phyloP scores from a whole-genome alignment of 2,797 vertebrate genomes.

The Sebastiscus tertius region DNA sequence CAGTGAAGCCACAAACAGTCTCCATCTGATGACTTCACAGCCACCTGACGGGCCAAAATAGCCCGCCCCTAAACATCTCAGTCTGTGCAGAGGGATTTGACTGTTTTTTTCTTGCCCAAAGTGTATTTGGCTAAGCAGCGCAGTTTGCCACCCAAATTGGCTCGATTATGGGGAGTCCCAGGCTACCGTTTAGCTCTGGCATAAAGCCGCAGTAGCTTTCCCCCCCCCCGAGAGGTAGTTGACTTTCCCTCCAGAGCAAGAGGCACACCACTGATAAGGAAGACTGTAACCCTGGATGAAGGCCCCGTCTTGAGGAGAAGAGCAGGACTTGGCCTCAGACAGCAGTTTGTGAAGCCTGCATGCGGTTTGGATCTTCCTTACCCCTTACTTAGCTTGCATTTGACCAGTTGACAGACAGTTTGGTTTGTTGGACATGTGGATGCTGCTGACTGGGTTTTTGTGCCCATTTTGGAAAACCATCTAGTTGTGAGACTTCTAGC shows the following conservation, averaged over 20 bases:
- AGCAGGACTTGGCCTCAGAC: constrained; percentile 37
- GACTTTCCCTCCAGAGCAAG: constrained; percentile 9
- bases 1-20: constrained; percentile 32
- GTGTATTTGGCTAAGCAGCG: constrained; percentile 3
- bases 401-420: background rate
- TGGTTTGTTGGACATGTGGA: constrained; percentile 45
- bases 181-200: constrained; percentile 24
- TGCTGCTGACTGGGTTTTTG: constrained; percentile 21
- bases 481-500: constrained; percentile 25
- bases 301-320: constrained; percentile 23
- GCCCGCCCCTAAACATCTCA: background rate
- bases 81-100: background rate
- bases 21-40: constrained; percentile 30
- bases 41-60: constrained; percentile 7
- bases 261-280: constrained; percentile 21
- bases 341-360: constrained; percentile 35
- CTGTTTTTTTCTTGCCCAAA: background rate
- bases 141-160: constrained; percentile 29
- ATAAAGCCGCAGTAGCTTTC: constrained; percentile 24
- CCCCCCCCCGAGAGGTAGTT: constrained; percentile 16
- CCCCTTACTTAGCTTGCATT: background rate
- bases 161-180: constrained; percentile 8
- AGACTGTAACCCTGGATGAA: constrained; percentile 43
- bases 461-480: constrained; percentile 27
- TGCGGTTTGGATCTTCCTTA: constrained; percentile 21